These are phyloP conservation scores for Dufourea novaeangliae DNA, from an alignment of 1,140 invertebrate species.

Conservation along the genomic window DNA sequence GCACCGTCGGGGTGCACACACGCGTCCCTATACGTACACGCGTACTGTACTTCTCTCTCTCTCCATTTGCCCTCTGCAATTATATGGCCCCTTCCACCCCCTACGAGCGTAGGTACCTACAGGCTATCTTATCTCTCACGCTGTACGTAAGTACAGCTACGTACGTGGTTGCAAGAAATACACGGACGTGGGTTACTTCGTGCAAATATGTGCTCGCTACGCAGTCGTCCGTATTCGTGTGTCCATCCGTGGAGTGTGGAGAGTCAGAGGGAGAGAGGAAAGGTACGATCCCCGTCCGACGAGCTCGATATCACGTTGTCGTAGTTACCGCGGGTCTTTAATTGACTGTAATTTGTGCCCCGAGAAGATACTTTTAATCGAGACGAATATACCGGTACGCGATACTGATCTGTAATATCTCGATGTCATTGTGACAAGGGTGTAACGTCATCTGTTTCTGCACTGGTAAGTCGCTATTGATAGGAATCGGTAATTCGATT, in stretches of 20 bases:
- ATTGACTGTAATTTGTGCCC: conserved; percentile 34
- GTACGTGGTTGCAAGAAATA: conserved; percentile 58
- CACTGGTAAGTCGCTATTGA: not conserved
- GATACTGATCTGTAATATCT: conserved; percentile 7
- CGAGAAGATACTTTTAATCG: conserved; percentile 27
- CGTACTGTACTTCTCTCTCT: conserved; percentile 41
- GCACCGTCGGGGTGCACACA: not conserved
- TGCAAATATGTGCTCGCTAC: conserved; percentile 45
- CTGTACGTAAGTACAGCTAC: conserved; percentile 62
- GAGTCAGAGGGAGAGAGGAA: not conserved
- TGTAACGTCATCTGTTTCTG: not conserved
- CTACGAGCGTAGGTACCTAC: conserved; percentile 47
- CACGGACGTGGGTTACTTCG: conserved; percentile 57
- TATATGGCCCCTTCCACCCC: conserved; percentile 52
- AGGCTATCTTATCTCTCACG: conserved; percentile 65
- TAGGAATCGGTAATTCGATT: not conserved
- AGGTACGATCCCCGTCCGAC: not conserved
- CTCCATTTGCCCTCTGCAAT: conserved; percentile 61
- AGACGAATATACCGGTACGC: not conserved
- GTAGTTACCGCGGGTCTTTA: conserved; percentile 23
- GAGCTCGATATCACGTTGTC: conserved; percentile 21
- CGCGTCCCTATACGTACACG: conserved; percentile 23
- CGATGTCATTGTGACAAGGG: not conserved
- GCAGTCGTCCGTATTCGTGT: conserved; percentile 29
- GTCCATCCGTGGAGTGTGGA: conserved; percentile 25